These are phyloP conservation scores for Radopholus similis DNA, from an alignment of 1,140 invertebrate species.

Conservation along the genomic window DNA sequence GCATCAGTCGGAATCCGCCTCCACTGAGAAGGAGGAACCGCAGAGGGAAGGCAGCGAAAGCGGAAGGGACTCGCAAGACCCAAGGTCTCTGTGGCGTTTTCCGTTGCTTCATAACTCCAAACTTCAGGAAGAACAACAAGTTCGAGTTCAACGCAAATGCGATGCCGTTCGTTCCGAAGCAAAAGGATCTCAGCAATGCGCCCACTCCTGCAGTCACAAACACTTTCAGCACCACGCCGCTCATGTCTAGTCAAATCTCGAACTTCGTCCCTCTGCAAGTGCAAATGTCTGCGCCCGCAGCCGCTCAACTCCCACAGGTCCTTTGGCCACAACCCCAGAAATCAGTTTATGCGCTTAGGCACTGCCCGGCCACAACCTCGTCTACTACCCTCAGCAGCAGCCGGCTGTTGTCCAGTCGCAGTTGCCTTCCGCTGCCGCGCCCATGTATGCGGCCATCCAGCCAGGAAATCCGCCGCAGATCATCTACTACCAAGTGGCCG, in stretches of 20 bases:
- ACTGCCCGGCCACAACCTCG: background rate
- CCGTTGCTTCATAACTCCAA: background rate
- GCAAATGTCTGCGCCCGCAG: too few relatives aligned
- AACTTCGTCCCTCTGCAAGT: background rate
- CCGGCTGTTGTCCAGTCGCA: background rate
- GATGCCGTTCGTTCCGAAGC: background rate
- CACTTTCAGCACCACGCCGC: slow-evolving; percentile 2
- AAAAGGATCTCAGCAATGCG: background rate
- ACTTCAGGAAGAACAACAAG: background rate
- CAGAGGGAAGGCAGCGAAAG: background rate
- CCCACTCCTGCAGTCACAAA: background rate
- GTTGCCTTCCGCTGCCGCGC: background rate
- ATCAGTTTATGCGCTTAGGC: background rate
- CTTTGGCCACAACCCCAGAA: background rate
- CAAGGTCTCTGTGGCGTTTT: background rate
- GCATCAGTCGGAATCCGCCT: too few relatives aligned
- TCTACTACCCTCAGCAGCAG: background rate
- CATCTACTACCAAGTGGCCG: background rate
- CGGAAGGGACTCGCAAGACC: background rate
- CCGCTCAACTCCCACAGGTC: background rate
- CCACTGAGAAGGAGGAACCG: background rate
- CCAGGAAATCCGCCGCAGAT: background rate
- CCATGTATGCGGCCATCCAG: background rate
- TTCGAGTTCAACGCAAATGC: slow-evolving; percentile 10
- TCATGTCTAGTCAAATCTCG: slow-evolving; percentile 5